Evolutionary conservation across 2,113 vertebrate species (phyloP).

Genomic region (Channa argus): DNA sequence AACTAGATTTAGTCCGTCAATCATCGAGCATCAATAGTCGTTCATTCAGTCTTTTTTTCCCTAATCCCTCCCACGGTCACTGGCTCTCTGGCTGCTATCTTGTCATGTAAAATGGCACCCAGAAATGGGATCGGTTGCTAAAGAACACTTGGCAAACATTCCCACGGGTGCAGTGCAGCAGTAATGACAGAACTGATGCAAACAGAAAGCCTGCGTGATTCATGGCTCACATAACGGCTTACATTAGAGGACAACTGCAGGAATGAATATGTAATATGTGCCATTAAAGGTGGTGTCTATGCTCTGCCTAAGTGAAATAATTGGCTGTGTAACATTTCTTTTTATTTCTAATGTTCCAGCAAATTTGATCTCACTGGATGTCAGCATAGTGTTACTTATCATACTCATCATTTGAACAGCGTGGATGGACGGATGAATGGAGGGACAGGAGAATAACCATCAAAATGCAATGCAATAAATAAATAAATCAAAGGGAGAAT

Average conservation of each 20-base stretch:
- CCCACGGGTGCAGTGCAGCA: conserved; percentile 37
- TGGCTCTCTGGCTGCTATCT: conserved; percentile 32
- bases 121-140: conserved; percentile 33
- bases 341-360: conserved; percentile 64
- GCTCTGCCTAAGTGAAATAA: conserved; percentile 53
- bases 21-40: conserved; percentile 23
- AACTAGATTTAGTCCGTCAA: conserved; percentile 23
- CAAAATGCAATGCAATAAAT: conserved; percentile 26
- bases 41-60: conserved; percentile 18
- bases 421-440: conserved; percentile 17
- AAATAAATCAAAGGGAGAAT: neutral
- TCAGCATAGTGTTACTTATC: conserved; percentile 19
- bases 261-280: conserved; percentile 38
- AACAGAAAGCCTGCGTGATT: conserved; percentile 65
- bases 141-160: conserved; percentile 52
- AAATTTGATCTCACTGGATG: conserved; percentile 52
- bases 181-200: conserved; percentile 51
- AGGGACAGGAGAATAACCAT: conserved; percentile 4
- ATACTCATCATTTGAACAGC: conserved; percentile 24
- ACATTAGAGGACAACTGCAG: conserved; percentile 47
- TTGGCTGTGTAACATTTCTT: conserved; percentile 50
- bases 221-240: conserved; percentile 49
- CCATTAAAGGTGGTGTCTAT: conserved; percentile 36
- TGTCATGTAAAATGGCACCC: conserved; percentile 44
- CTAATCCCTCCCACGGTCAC: conserved; percentile 21